These are phyloP conservation scores for Accipiter cooperii DNA, from an alignment of 2,113 vertebrate species.

Conservation along the genomic window DNA sequence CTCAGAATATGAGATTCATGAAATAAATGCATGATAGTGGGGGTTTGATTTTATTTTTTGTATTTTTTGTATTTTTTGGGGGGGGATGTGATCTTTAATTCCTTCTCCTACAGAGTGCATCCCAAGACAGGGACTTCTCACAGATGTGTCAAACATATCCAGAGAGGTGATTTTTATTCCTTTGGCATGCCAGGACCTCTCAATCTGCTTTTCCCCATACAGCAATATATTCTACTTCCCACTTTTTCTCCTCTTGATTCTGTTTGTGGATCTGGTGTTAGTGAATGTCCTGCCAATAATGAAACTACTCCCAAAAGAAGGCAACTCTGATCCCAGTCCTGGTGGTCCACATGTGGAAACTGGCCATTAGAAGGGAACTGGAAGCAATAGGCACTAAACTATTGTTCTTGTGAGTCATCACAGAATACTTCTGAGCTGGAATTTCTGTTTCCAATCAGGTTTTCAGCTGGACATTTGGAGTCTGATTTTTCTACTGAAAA, in stretches of 20 bases:
- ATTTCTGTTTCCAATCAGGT: conserved; percentile 38
- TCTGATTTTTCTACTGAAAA: background rate
- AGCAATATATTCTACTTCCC: conserved; percentile 16
- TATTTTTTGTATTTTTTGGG: background rate
- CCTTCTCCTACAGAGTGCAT: background rate
- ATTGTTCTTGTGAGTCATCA: conserved; percentile 23
- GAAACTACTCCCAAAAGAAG: conserved; percentile 15
- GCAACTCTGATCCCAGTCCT: conserved; percentile 32
- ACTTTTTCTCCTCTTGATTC: background rate
- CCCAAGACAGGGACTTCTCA: background rate
- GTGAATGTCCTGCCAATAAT: background rate
- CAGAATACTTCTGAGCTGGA: background rate
- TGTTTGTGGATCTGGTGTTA: background rate
- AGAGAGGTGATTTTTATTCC: conserved; percentile 8
- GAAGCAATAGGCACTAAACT: conserved; percentile 32
- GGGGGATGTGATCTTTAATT: background rate
- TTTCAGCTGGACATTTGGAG: background rate
- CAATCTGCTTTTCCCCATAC: background rate
- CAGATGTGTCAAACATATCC: background rate
- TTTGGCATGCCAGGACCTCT: background rate
- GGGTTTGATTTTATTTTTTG: background rate
- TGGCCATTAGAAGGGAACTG: conserved; percentile 26
- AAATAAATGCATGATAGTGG: background rate
- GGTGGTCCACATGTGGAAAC: conserved; percentile 43
- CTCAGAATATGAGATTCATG: background rate